These are phyloP conservation scores for Thamnophis elegans DNA, from an alignment of 2,797 vertebrate species.

Conservation along the genomic window DNA sequence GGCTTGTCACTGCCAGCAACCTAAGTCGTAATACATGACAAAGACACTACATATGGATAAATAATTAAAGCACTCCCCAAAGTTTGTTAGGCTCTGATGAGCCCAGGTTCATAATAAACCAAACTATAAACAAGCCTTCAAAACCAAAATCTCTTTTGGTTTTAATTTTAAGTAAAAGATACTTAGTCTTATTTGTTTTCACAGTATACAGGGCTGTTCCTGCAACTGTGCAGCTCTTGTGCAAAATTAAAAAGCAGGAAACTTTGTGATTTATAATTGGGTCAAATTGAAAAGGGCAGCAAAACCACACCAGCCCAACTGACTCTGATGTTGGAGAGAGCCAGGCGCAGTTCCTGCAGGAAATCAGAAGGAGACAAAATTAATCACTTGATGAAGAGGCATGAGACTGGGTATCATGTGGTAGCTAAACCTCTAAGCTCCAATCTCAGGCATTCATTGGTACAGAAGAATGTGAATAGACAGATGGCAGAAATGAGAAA, in stretches of 20 bases:
- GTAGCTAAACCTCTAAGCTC: conserved; percentile 58
- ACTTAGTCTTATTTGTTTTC: not conserved
- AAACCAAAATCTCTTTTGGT: not conserved
- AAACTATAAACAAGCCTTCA: not conserved
- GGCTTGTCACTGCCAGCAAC: not conserved
- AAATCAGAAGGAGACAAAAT: conserved; percentile 57
- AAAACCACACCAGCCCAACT: conserved; percentile 7
- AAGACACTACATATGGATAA: not conserved
- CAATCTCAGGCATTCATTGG: conserved; percentile 55
- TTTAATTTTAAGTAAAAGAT: not conserved
- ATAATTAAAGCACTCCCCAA: not conserved
- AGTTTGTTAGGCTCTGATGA: not conserved
- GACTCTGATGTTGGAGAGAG: conserved; percentile 26
- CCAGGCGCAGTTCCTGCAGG: conserved; percentile 34
- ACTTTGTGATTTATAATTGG: conserved; percentile 11
- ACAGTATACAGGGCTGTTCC: not conserved
- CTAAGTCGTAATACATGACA: not conserved
- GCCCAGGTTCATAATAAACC: not conserved
- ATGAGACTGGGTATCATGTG: conserved; percentile 70
- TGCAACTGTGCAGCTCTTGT: not conserved
- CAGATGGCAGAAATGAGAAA: conserved; percentile 54
- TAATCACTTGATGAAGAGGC: conserved; percentile 73
- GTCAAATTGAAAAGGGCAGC: not conserved
- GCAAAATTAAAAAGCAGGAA: not conserved
- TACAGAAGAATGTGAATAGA: conserved; percentile 48